A percentile compares a stretch with the other conserved stretches of the same genome.
Evolutionary conservation across 2,888 invertebrate genomes (phyloP).

Genomic region (Lithophane semibrunnea): DNA sequence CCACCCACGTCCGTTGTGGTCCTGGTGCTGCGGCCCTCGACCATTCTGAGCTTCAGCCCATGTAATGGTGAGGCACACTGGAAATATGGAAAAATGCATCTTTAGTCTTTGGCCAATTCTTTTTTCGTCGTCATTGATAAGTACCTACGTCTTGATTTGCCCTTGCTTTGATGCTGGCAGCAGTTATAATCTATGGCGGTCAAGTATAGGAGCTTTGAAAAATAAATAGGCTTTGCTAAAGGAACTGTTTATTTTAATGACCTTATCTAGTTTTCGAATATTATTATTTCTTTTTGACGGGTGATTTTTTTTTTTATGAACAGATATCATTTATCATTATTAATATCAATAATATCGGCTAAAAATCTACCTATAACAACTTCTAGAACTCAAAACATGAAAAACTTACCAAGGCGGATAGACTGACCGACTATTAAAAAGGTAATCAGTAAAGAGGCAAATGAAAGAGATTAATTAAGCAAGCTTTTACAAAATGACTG

Average conservation of each 20-base stretch:
- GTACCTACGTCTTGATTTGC: too few species aligned
- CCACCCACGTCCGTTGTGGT: constrained; percentile 86
- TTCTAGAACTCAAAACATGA: not conserved
- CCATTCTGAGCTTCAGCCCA: constrained; percentile 77
- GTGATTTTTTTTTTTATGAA: not conserved
- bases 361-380: too few species aligned
- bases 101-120: not conserved
- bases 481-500: constrained; percentile 33
- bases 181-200: not conserved
- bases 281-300: not conserved
- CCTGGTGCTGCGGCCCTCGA: constrained; percentile 76
- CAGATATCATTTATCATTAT: too few species aligned
- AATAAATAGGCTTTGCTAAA: not conserved
- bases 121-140: not conserved
- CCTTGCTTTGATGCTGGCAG: too few species aligned
- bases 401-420: not conserved
- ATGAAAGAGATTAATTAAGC: constrained; percentile 41
- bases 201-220: not conserved
- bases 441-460: constrained; percentile 33
- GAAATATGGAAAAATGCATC: constrained; percentile 40
- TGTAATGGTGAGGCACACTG: constrained; percentile 73
- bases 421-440: not conserved
- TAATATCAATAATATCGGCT: not conserved
- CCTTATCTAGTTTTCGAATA: not conserved
- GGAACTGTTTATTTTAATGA: not conserved